A percentile compares a stretch with the other conserved stretches of the same genome.
Conservation (phyloP, 2,113 vertebrate species). For the Hemiprocne comata region DNA sequence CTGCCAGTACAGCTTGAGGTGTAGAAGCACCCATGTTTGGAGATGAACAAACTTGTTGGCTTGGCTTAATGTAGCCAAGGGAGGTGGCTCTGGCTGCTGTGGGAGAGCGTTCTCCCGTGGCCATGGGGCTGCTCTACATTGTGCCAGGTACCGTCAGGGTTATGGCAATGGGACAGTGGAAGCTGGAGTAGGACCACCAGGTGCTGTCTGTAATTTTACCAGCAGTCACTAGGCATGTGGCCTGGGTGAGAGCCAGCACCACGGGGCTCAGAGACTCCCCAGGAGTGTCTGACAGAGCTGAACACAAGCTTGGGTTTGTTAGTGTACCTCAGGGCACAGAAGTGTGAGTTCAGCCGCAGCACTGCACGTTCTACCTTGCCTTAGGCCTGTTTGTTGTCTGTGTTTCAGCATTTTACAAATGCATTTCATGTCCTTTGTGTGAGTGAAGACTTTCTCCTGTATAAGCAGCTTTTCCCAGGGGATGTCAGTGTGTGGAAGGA, state of each 20-base stretch:
- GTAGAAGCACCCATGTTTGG: neutral
- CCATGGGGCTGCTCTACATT: neutral
- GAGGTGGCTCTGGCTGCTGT: too few species aligned
- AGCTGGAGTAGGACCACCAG: neutral
- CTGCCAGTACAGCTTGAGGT: neutral
- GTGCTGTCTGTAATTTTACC: neutral
- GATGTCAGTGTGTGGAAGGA: neutral
- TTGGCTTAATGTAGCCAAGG: neutral
- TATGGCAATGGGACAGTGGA: accelerated
- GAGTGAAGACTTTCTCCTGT: neutral
- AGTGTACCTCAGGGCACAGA: neutral
- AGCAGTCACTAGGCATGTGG: accelerated
- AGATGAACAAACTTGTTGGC: too few species aligned
- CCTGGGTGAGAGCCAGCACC: accelerated
- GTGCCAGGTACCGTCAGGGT: neutral
- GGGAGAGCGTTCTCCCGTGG: neutral
- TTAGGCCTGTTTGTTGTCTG: neutral
- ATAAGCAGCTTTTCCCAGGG: accelerated
- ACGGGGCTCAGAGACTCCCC: neutral
- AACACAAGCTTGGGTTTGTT: accelerated
- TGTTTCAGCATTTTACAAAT: neutral
- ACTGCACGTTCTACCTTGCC: neutral
- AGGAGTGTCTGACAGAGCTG: neutral
- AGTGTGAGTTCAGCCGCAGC: neutral
- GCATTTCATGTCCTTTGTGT: accelerated